These are phyloP conservation scores for Muschampia plurimacula DNA, from an alignment of 2,888 invertebrate genomes.

Conservation along the genomic window DNA sequence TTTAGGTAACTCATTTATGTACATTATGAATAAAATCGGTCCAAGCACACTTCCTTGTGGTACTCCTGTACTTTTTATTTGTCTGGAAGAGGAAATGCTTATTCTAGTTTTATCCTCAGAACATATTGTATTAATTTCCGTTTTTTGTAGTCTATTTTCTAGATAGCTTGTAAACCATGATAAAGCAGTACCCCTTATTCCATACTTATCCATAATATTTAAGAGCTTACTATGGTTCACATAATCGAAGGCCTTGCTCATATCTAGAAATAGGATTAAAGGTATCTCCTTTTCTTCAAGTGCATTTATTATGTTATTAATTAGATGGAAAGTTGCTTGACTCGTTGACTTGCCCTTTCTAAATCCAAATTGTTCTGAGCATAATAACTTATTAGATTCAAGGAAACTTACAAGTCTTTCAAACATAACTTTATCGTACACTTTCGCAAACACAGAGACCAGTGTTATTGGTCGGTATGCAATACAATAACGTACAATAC, in stretches of 20 bases:
- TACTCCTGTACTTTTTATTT: background rate
- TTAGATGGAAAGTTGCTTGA: background rate
- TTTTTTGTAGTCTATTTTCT: slow-evolving; percentile 1
- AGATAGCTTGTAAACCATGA: background rate
- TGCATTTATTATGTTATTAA: background rate
- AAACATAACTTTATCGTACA: background rate
- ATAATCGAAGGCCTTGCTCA: background rate
- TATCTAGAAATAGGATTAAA: background rate
- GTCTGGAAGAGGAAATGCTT: background rate
- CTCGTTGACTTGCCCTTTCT: background rate
- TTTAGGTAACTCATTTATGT: slow-evolving; percentile 1
- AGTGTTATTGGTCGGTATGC: background rate
- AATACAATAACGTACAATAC: no score
- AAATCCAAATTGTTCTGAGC: slow-evolving; percentile 1
- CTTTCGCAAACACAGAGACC: background rate
- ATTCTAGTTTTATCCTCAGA: background rate
- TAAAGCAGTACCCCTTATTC: background rate
- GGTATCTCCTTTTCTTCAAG: background rate
- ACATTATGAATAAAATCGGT: background rate
- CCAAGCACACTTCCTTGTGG: background rate
- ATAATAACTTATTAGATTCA: background rate
- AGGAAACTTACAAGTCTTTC: slow-evolving; percentile 1
- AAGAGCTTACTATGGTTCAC: background rate
- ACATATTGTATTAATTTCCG: background rate
- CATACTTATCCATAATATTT: background rate